Conservation (phyloP, 2,797 vertebrate species). For the Myotis vivesi region DNA sequence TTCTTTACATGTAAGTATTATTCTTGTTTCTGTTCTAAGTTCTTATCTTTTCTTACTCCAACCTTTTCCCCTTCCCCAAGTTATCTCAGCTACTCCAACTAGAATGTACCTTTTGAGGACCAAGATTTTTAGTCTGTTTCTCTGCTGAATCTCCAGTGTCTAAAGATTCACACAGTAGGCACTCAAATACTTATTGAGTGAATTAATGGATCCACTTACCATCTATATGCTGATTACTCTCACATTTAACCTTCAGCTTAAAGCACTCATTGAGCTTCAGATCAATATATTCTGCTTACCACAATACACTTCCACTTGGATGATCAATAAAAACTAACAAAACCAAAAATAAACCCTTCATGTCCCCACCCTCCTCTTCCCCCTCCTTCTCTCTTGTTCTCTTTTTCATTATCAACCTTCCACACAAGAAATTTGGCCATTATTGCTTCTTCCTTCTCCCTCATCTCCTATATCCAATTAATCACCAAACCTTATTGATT, state of each 20-base stretch:
- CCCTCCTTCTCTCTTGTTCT: not conserved
- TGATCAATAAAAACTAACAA: not conserved
- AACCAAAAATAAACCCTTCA: not conserved
- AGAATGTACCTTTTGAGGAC: not conserved
- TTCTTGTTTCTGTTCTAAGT: not conserved
- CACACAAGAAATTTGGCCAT: not conserved
- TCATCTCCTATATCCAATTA: not conserved
- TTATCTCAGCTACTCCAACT: not conserved
- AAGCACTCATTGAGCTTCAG: not conserved
- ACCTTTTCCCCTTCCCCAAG: too few species aligned
- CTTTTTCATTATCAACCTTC: not conserved
- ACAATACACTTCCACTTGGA: not conserved
- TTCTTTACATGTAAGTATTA: not conserved
- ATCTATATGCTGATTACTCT: not conserved
- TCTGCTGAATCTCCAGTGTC: not conserved
- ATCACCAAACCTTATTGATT: not conserved
- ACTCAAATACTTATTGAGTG: not conserved
- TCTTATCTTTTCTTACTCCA: not conserved
- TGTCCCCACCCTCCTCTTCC: not conserved
- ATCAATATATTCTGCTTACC: not conserved
- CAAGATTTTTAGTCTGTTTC: not conserved
- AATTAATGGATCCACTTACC: not conserved
- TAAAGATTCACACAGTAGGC: not conserved
- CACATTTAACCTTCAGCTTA: not conserved
- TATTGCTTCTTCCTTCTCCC: not conserved